Evolutionary conservation across 2,113 vertebrate genomes (phyloP), one percentile per base, ranked within the genome.

Genomic region (Antigone vipio): DNA sequence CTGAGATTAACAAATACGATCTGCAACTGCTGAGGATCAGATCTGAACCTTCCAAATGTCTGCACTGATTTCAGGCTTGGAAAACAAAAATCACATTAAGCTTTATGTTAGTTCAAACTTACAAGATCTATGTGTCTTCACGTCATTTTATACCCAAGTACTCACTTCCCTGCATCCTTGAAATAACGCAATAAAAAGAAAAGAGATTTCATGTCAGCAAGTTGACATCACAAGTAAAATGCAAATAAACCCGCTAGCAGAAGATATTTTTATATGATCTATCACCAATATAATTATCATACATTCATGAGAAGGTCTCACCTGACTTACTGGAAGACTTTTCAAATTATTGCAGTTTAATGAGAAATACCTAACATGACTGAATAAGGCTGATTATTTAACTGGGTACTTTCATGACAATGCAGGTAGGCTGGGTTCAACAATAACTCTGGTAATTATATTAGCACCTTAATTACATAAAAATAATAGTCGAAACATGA

Each of bases 261-360:
- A 88, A 88, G 56, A 19, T 83, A 44, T 85, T 95, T 67, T 93
- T 91, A 60, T 69, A 92, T 83, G 26, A 94, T 62, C 38, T 82
- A 88, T 73, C 81, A 50, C 32, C 63, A 58, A 86, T 27, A 72
- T 58, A 92, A 91, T 89, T 96, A 82, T 16, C 27, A 74, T 56
- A 88, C 84, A 72, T 85, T 94, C 59, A 76, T 32, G 62, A 95
- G 56, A 72, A 79, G 85, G 82, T 81, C n/a, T 91, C 85, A 96
- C 63, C 89, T 93, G 56, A 69, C 90, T 81, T 73, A 85, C 30
- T 55, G 72, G 72, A 76, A 90, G 50, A 87, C 27, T 72, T 78
- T 90, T 86, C 59, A 91, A 69, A 85, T 92, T 69, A 87, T 56
- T 68, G 52, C 38, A 87, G 62, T 95, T 95, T 93, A 95, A 96